Conservation (phyloP, 2,797 vertebrate species). For the Centropyge bicolor region DNA sequence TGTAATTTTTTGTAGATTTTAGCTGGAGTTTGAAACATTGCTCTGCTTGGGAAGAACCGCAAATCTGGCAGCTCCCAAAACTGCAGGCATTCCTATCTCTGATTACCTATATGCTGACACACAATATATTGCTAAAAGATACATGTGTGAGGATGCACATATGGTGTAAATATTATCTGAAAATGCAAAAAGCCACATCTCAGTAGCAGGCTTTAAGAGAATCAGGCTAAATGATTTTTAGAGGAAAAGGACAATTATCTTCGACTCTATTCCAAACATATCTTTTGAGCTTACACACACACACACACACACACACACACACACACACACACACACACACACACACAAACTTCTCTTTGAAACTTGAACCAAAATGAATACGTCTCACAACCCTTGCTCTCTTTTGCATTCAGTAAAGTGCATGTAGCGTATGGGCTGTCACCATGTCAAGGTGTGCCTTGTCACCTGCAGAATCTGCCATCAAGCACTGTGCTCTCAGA, state of each 20-base stretch:
- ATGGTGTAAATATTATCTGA: slow-evolving; percentile 85
- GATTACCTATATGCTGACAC: slow-evolving; percentile 86
- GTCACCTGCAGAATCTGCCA: slow-evolving; percentile 85
- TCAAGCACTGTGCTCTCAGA: slow-evolving; percentile 85
- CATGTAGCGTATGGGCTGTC: slow-evolving; percentile 85
- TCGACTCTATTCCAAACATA: slow-evolving; percentile 85
- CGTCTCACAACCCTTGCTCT: slow-evolving; percentile 80
- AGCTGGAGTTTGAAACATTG: slow-evolving; percentile 95
- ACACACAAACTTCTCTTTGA: slow-evolving; percentile 79
- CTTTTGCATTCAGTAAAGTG: slow-evolving; percentile 83
- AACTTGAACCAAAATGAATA: slow-evolving; percentile 86
- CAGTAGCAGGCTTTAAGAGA: slow-evolving; percentile 86
- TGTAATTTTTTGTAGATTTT: slow-evolving; percentile 98
- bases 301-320: slow-evolving; percentile 40
- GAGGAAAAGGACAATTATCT: slow-evolving; percentile 84
- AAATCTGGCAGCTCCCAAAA: slow-evolving; percentile 92
- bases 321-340: slow-evolving; percentile 50
- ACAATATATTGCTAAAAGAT: slow-evolving; percentile 83
- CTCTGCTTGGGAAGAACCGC: slow-evolving; percentile 90
- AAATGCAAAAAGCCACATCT: slow-evolving; percentile 88
- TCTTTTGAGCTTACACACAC: slow-evolving; percentile 74
- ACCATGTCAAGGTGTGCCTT: slow-evolving; percentile 83
- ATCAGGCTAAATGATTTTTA: slow-evolving; percentile 82
- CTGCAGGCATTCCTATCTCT: slow-evolving; percentile 93
- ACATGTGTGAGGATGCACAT: slow-evolving; percentile 81